Percentiles rank a stretch among this genome's conserved stretches.
These are phyloP conservation scores for Ecdyonurus torrentis DNA, from an alignment of 2,888 invertebrate species.

Conservation along the genomic window DNA sequence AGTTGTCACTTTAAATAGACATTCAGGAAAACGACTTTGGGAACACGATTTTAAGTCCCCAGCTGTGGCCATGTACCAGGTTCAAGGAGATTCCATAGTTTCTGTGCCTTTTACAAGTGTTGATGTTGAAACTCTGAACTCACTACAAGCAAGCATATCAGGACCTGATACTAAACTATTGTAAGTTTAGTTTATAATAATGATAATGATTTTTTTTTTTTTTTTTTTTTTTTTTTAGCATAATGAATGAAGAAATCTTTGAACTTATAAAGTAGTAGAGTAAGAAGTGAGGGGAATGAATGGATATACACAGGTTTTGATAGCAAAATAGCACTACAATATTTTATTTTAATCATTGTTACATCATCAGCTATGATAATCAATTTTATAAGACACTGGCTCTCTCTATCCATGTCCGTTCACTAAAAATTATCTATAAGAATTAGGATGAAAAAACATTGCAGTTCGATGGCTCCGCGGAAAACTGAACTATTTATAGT, in stretches of 20 bases:
- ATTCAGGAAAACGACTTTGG: slow-evolving; percentile 73
- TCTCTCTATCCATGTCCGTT: too few species aligned
- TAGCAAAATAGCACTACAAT: too few species aligned
- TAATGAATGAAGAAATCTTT: background rate
- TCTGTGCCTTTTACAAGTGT: slow-evolving; percentile 79
- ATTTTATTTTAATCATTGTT: too few species aligned
- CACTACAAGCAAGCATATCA: background rate
- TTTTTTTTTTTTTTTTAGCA: too few species aligned
- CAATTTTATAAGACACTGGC: too few species aligned
- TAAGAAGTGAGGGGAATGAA: background rate
- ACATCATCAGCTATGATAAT: too few species aligned
- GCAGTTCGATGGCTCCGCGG: too few species aligned
- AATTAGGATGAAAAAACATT: too few species aligned
- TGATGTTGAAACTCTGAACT: slow-evolving; percentile 67
- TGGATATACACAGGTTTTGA: too few species aligned
- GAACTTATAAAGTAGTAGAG: background rate
- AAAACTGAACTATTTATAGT: too few species aligned
- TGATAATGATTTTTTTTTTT: slow-evolving; percentile 26
- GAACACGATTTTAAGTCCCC: slow-evolving; percentile 74
- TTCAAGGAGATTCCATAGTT: slow-evolving; percentile 58
- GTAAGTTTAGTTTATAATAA: slow-evolving; percentile 18
- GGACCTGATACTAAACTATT: background rate
- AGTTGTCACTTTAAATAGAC: slow-evolving; percentile 67
- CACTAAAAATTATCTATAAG: too few species aligned
- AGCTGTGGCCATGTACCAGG: slow-evolving; percentile 72